These are phyloP conservation scores for Hyaena hyaena DNA, from an alignment of 2,113 vertebrate species.

Conservation along the genomic window DNA sequence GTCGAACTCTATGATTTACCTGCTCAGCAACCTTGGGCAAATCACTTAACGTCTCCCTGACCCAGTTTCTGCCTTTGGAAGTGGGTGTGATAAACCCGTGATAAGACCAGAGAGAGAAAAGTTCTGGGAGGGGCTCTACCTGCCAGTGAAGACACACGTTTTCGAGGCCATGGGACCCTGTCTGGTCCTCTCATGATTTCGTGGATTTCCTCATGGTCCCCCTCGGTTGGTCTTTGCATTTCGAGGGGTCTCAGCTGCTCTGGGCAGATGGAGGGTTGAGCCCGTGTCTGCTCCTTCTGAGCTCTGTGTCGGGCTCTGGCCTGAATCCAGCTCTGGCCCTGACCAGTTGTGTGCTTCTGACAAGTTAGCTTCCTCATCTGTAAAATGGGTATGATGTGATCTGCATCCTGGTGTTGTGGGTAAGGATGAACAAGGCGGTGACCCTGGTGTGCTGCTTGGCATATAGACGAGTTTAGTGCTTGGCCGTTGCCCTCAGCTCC, in stretches of 20 bases:
- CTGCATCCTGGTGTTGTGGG: not conserved
- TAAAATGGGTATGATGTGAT: not conserved
- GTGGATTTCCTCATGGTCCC: not conserved
- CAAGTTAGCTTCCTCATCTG: not conserved
- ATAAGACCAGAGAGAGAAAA: not conserved
- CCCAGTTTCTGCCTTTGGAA: not conserved
- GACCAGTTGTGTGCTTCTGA: not conserved
- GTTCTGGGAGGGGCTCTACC: not conserved
- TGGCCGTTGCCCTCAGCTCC: not conserved
- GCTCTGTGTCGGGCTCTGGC: not conserved
- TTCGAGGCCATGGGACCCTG: not conserved
- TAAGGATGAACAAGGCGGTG: not conserved
- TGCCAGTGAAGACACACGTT: rapidly evolving
- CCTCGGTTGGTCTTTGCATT: not conserved
- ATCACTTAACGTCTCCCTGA: not conserved
- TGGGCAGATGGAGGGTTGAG: not conserved
- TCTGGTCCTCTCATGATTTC: not conserved
- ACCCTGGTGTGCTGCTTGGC: not conserved
- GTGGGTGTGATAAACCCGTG: not conserved
- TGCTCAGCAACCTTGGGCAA: not conserved
- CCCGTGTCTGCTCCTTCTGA: not conserved
- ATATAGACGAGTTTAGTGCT: not conserved
- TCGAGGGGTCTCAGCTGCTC: not conserved
- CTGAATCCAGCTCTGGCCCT: not conserved
- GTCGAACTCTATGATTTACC: not conserved